Evolutionary conservation across 2,888 invertebrate species (phyloP), one percentile per base, ranked within the genome.

Genomic region (Argynnis bischoffii): DNA sequence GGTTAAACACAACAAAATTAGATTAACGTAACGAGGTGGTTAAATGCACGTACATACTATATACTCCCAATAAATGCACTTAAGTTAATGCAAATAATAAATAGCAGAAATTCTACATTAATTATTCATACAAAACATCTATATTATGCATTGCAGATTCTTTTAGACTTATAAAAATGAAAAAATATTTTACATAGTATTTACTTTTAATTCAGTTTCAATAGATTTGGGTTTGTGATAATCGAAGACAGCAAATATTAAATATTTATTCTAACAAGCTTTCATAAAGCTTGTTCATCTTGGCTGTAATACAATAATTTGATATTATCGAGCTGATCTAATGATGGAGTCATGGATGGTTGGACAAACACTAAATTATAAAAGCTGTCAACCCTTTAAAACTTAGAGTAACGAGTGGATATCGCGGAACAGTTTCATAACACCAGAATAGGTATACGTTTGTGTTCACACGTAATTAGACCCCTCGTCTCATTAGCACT

Each of bases 401-500:
- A 71, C 53, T 66, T 66, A 56, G 55, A 55, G 35, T 47, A 54
- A 56, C 70, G 55, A 69, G 14, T 16, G 57, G 18, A 26, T 51
- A 61, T 63, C 69, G 71, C 69, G 56, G 63, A 66, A 66, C 63
- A 50, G 69, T 68, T 69, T 72, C 65, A 73, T 68, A 64, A 66
- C 67, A 70, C 77, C 78, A 80, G 75, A 85, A 82, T 88, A 87
- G 85, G 85, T 88, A 89, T 88, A 85, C 84, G 83, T 86, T 84
- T 87, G 86, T 88, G 86, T 90, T 89, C 88, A 85, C 89, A 86
- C 87, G 87, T 89, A 91, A 91, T 91, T 90, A 90, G 88, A 86
- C 79, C 85, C 86, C 86, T 82, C 84, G 88, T 82, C 87, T 90
- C 89, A 91, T 91, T 91, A 91, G 86, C 87, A 86, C 86, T 76